phyloP scores from a whole-genome alignment of 2,888 invertebrate species.

The Arge pagana region DNA sequence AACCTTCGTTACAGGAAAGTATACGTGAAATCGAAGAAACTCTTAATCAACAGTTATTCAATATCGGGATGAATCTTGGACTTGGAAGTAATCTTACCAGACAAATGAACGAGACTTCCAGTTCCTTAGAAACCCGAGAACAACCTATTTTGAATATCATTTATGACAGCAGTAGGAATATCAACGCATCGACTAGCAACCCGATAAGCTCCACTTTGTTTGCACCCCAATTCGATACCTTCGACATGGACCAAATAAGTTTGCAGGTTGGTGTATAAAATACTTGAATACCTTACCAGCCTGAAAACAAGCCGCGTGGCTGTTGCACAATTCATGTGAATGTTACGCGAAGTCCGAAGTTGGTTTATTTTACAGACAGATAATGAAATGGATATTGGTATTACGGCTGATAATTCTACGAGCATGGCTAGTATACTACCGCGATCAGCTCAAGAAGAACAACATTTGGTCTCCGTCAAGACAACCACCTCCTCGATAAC shows the following conservation, averaged over 20 bases:
- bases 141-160: conserved; percentile 46
- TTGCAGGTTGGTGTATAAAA: conserved; percentile 39
- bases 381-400: conserved; percentile 44
- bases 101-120: conserved; percentile 29
- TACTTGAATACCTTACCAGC: conserved; percentile 2
- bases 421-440: conserved; percentile 49
- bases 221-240: conserved; percentile 45
- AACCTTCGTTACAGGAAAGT: conserved; percentile 47
- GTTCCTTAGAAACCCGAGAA: conserved; percentile 29
- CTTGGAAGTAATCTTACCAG: conserved; percentile 35
- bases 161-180: conserved; percentile 41
- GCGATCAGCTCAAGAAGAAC: conserved; percentile 40
- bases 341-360: too few species aligned
- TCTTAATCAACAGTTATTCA: conserved; percentile 54
- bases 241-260: conserved; percentile 48
- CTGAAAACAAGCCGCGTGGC: too few species aligned
- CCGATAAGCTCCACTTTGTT: conserved; percentile 38
- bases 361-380: conserved; percentile 33
- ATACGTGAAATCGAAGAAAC: conserved; percentile 57
- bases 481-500: conserved; percentile 11
- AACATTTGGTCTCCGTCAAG: conserved; percentile 25
- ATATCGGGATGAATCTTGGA: conserved; percentile 47
- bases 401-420: conserved; percentile 41
- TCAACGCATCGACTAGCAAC: conserved; percentile 35
- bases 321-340: not conserved